Evolutionary conservation across 2,113 vertebrate species (phyloP).

Genomic region (Triplophysa rosa): DNA sequence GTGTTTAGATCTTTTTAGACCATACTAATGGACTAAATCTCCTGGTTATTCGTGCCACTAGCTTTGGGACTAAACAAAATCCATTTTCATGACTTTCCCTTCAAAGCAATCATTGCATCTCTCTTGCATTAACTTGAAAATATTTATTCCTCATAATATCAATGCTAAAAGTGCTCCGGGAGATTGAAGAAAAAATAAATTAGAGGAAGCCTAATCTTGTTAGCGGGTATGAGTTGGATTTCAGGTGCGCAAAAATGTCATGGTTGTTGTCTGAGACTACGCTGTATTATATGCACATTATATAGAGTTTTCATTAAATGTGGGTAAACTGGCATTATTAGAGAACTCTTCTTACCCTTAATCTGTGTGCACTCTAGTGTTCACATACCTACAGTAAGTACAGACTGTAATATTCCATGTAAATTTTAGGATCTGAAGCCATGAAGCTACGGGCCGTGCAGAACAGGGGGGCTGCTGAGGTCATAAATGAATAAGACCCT

Average conservation of each 20-base stretch:
- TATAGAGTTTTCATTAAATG: slow-evolving; percentile 65
- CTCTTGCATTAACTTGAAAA: slow-evolving; percentile 36
- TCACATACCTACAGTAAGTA: too few relatives aligned
- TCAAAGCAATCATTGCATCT: slow-evolving; percentile 42
- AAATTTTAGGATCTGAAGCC: slow-evolving; percentile 69
- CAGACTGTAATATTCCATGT: slow-evolving; percentile 68
- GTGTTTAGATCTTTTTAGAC: slow-evolving; percentile 19
- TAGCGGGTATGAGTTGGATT: slow-evolving; percentile 42
- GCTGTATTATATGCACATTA: neutral
- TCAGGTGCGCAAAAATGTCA: slow-evolving; percentile 1
- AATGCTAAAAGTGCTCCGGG: slow-evolving; percentile 31
- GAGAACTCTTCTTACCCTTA: slow-evolving; percentile 53
- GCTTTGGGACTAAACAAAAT: slow-evolving; percentile 17
- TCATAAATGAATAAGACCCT: slow-evolving; percentile 93
- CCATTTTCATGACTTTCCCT: slow-evolving; percentile 39
- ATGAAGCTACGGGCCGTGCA: slow-evolving; percentile 71
- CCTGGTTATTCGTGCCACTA: slow-evolving; percentile 20
- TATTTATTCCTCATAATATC: slow-evolving; percentile 46
- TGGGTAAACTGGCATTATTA: slow-evolving; percentile 60
- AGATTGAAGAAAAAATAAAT: slow-evolving; percentile 47
- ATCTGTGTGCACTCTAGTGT: slow-evolving; percentile 33
- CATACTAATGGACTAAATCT: slow-evolving; percentile 34
- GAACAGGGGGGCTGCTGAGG: slow-evolving; percentile 76
- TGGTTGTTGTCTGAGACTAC: slow-evolving; percentile 16
- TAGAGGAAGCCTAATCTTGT: slow-evolving; percentile 36